Percentiles rank a stretch among this genome's conserved stretches.
Evolutionary conservation across 1,140 invertebrate species (phyloP).

Genomic region (Ectropis grisescens): DNA sequence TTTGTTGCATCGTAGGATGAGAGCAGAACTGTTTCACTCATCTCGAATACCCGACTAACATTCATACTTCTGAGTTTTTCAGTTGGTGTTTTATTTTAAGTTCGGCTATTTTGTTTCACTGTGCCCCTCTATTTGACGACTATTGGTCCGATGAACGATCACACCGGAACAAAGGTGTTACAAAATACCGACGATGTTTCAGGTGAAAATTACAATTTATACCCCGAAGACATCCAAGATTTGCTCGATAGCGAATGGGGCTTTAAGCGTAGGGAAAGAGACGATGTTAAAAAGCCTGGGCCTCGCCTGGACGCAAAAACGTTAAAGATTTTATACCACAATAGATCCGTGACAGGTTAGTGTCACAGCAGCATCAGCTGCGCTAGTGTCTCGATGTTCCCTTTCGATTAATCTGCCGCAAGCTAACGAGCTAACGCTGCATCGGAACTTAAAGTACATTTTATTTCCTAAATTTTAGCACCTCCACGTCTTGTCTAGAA

Average conservation of each 20-base stretch:
- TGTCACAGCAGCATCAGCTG: slow-evolving; percentile 47
- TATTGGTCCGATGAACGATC: slow-evolving; percentile 9
- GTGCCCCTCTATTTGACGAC: slow-evolving; percentile 13
- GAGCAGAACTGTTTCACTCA: slow-evolving; percentile 23
- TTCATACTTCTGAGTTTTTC: slow-evolving; percentile 17
- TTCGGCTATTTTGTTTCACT: slow-evolving; percentile 16
- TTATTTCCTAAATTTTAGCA: slow-evolving; percentile 32
- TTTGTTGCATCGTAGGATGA: slow-evolving; percentile 33
- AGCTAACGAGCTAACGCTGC: slow-evolving; percentile 29
- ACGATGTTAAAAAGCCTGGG: slow-evolving; percentile 96
- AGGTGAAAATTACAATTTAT: slow-evolving; percentile 65
- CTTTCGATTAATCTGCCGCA: slow-evolving; percentile 16
- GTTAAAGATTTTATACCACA: slow-evolving; percentile 58
- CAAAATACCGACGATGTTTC: slow-evolving; percentile 57
- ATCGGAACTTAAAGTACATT: slow-evolving; percentile 25
- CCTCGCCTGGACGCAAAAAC: slow-evolving; percentile 76
- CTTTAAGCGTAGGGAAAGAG: slow-evolving; percentile 87
- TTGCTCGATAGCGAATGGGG: slow-evolving; percentile 74
- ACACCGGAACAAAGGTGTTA: slow-evolving; percentile 34
- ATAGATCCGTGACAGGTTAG: slow-evolving; percentile 66
- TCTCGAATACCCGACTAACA: slow-evolving; percentile 15
- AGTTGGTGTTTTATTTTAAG: slow-evolving; percentile 18
- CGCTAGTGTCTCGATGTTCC: slow-evolving; percentile 50
- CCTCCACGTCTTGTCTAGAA: slow-evolving; percentile 43
- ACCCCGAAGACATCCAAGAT: slow-evolving; percentile 65